Base-by-base conservation (phyloP, 2,888 invertebrate species). In the Euplagia quadripunctaria region DNA sequence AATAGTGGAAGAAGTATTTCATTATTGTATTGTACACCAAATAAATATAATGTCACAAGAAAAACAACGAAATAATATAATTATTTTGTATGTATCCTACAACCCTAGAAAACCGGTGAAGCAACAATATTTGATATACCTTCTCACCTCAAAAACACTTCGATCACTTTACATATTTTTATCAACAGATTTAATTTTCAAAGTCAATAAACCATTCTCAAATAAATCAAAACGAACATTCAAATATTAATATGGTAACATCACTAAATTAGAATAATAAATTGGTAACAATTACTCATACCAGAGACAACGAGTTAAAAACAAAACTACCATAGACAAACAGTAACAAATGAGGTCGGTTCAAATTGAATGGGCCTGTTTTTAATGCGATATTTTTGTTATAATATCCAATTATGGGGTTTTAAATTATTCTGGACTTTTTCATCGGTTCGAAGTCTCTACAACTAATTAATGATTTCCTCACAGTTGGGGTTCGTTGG, bases 391-490 rank as follows among this genome's bases (percentile, higher is more conserved):
- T 92, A 92, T 93, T 93, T 93, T 93, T 90, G 91, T 94, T 94
- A 89, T 93, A 93, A 93, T 92, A 94, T 92, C 94, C 94, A 95
- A 95, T 95, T 94, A 95, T 92, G 90, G 86, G 88, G 89, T 86
- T 89, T 87, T 87, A 89, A 91, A 92, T 91, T 89, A 91, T 93
- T 91, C 89, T 83, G 85, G 77, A 89, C 89, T 90, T 92, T 93
- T 93, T 92, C 89, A 89, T 90, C 91, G 86, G 87, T 90, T 88
- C 88, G 87, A 89, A 91, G 92, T 91, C 88, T 91, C 87, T 87
- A 85, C 90, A 87, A 91, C 94, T 95, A 95, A 95, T 95, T 95
- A 95, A 95, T 95, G 95, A 93, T 93, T 90, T 90, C 89, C 89
- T 91, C 91, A 87, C 92, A 89, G 91, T 87, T 85, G 91, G 91